Conservation (phyloP, 2,113 vertebrate genomes). For the Cephalopholis sonnerati region DNA sequence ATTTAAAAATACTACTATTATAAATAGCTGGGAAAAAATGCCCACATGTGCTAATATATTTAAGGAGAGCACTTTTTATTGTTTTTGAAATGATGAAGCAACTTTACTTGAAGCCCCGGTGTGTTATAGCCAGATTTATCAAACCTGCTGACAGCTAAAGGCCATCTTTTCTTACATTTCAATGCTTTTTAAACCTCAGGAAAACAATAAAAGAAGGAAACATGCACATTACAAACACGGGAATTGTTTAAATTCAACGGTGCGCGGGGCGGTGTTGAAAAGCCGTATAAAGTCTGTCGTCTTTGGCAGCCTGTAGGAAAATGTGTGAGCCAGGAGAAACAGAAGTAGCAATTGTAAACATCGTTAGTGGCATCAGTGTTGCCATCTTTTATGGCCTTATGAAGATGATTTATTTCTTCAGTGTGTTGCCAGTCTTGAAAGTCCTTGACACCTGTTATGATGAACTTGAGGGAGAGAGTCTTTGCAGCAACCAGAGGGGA, state of each 20-base stretch:
- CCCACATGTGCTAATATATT: slow-evolving; percentile 38
- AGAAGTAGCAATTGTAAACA: slow-evolving; percentile 48
- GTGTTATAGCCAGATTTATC: slow-evolving; percentile 7
- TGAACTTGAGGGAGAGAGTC: slow-evolving; percentile 17
- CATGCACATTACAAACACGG: slow-evolving; percentile 33
- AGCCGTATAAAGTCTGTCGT: slow-evolving; percentile 27
- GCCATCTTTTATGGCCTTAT: slow-evolving; percentile 31
- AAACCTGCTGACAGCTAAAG: slow-evolving; percentile 46
- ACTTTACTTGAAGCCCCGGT: slow-evolving; percentile 24
- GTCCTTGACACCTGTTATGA: slow-evolving; percentile 68
- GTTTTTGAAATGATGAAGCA: slow-evolving; percentile 44
- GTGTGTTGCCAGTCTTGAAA: slow-evolving; percentile 33
- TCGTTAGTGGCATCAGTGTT: slow-evolving; percentile 19
- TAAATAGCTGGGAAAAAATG: neutral
- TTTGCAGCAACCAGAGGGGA: slow-evolving; percentile 18
- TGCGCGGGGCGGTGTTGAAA: slow-evolving; percentile 42
- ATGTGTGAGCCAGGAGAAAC: slow-evolving; percentile 48
- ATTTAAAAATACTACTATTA: neutral
- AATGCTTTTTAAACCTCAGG: slow-evolving; percentile 8
- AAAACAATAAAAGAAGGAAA: slow-evolving; percentile 39
- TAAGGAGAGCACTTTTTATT: slow-evolving; percentile 28
- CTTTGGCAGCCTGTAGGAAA: slow-evolving; percentile 42
- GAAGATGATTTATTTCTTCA: slow-evolving; percentile 20
- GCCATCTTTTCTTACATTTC: slow-evolving; percentile 33
- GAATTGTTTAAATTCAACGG: slow-evolving; percentile 38